Evolutionary conservation across 1,140 invertebrate species (phyloP), one percentile per base, ranked within the genome.

Genomic region (Druon quercuslanigerum): DNA sequence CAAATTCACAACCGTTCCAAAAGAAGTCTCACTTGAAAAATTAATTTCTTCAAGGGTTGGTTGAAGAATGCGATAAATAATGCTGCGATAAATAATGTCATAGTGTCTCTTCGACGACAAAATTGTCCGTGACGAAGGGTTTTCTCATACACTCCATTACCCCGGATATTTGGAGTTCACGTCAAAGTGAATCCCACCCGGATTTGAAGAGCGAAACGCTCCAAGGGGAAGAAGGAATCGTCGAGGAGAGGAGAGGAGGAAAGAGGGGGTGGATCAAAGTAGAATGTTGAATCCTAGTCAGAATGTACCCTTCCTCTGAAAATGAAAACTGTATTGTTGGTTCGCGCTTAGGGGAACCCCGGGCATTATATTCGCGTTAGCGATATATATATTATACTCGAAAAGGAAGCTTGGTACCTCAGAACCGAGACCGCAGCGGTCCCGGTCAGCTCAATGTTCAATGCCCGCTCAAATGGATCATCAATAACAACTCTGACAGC

Each of bases 401-500:
- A 11, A 46, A 76, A 77, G 79, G 76, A 80, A 79, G 80, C 75
- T 81, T 74, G 75, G 71, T 74, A 76, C 72, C 76, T 83, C 76
- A 33, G 25, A 33, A 33, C 25, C 25, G 25, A 77, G 72, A 71
- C 74, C 46, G 82, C 82, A 33, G 82, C 81, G 82, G 77, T 33
- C 25, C 25, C 78, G 84, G 88, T 88, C 87, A 89, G 84, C 83
- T 79, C 80, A 78, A 66, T 78, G 77, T 71, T 57, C 8, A n/a
- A 25, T 25, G 76, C 81, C 75, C 77, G 76, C 86, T 46, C 40
- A 84, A 81, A 86, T 84, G 83, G 79, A 79, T 78, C 88, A 90
- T 90, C 89, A 89, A 90, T 90, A 90, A 90, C 84, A 82, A 73
- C 66, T 80, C 83, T 89, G 89, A 90, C 89, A 89, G 87, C 79